Evolutionary conservation across 2,797 vertebrate species (phyloP), one percentile per base, ranked within the genome.

Genomic region (Alcedo quadribrachys): DNA sequence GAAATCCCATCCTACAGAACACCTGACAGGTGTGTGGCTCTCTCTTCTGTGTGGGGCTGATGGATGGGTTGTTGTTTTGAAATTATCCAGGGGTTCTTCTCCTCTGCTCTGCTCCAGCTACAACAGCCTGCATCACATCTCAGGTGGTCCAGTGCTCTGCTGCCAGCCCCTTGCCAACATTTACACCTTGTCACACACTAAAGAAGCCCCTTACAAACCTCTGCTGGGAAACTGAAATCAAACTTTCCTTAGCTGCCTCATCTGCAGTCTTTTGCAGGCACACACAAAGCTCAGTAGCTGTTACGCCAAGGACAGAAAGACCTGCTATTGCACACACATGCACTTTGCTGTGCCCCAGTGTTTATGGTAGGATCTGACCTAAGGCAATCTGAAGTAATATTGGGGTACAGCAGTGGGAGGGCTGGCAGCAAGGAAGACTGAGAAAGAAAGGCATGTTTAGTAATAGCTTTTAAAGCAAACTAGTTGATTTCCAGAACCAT

Each of bases 311-410:
- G 30, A 37, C 30, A 54, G 24, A 66, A 81, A n/a, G 24, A 50
- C 24, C 8, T 28, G 9, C 11, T 68, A 21, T 1, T 30, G 35
- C 35, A 66, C 24, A 58, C 24, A 62, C 35, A 42, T 8, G 27
- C 18, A 37, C 2, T 14, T 22, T 17, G 40, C 8, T 45, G 9
- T n/a, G n/a, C 6, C 37, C 15, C 33, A 12, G 33, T 17, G 54
- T 69, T 32, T 62, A 51, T 58, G 57, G 19, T 13, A 66, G 30
- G 5, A 62, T 40, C 11, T 54, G 37, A 75, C 11, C 21, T 12
- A 19, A 0, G 2, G 22, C 28, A 76, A 54, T 10, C 6, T 48
- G 15, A 61, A 90, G 15, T 15, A 69, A 66, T 0, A 1, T 5
- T 16, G 8, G 8, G 7, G 12, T 33, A 50, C 7, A 85, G 25